Base-by-base conservation (phyloP, 2,888 invertebrate species). In the Oxytorus armatus region DNA sequence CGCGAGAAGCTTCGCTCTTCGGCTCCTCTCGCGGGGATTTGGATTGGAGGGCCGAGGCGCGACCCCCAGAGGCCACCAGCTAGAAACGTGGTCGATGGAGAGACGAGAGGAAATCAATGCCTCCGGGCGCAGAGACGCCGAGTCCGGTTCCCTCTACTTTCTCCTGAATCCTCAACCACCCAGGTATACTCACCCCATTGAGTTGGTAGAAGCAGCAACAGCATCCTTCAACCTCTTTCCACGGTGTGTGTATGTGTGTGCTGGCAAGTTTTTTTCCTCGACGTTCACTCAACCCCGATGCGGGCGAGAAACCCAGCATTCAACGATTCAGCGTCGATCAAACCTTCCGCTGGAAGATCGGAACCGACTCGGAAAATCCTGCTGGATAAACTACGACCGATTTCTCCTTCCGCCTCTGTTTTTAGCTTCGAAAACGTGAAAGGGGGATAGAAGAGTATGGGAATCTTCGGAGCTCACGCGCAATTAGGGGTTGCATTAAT, bases 41-140 rank as follows among this genome's bases (percentile, higher is more conserved):
- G 84, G 85, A 87, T 85, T 85, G 86, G 87, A 88, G 87, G 87
- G 82, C 47, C 82, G 61, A 51, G 82, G 80, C 85, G 82, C 83
- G 86, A 83, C 85, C 86, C 69, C 86, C 79, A 86, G 86, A 88
- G 88, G 86, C 86, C 85, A 8, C n/a, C 18, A 7, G 36, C 36
- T 8, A 8, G 36, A 10, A 8, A 44, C n/a, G 88, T 87, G 90
- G 89, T 88, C 90, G 89, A 90, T 88, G 90, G 89, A 89, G 89
- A 90, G 90, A 90, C 89, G 90, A 91, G 91, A 89, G 89, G 91
- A 91, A 92, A 92, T 92, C 92, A 91, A 92, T 91, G 91, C 91
- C 86, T 87, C 86, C 3, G 72, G 86, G 86, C 88, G 10, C 3
- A 3, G 5, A 10, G 8, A 36, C 8, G 1, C 36, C 36, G 7